These are phyloP conservation scores for Silurus aristotelis DNA, from an alignment of 2,797 vertebrate species.

Conservation along the genomic window DNA sequence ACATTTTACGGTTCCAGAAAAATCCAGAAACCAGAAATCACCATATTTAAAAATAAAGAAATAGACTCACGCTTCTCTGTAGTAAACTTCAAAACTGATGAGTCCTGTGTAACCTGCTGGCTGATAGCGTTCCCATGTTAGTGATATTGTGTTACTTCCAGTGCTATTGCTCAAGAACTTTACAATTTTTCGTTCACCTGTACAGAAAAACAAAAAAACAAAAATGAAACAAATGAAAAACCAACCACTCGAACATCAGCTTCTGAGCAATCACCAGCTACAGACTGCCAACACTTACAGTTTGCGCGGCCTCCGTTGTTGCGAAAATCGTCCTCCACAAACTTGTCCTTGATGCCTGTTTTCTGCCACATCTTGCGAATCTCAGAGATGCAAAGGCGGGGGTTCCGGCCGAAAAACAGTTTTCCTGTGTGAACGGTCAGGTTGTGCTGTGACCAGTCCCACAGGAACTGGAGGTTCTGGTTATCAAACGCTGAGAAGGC, in stretches of 20 bases:
- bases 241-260: background rate
- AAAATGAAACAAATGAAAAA: background rate
- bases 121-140: slow-evolving; percentile 91
- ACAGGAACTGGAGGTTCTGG: slow-evolving; percentile 94
- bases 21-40: too few species aligned
- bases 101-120: slow-evolving; percentile 92
- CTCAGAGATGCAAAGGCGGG: slow-evolving; percentile 92
- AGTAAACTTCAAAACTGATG: slow-evolving; percentile 97
- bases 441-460: slow-evolving; percentile 98
- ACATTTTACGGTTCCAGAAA: background rate
- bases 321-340: slow-evolving; percentile 84
- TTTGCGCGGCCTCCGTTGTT: slow-evolving; percentile 94
- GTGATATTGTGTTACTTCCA: slow-evolving; percentile 84
- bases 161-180: slow-evolving; percentile 89
- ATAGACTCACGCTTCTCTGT: slow-evolving; percentile 93
- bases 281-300: slow-evolving; percentile 77
- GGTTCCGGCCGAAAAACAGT: slow-evolving; percentile 91
- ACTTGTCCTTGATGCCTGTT: slow-evolving; percentile 84
- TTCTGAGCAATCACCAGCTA: background rate
- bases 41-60: background rate
- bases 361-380: slow-evolving; percentile 94
- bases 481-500: slow-evolving; percentile 94
- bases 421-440: slow-evolving; percentile 90
- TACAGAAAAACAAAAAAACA: background rate
- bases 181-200: slow-evolving; percentile 91